Evolutionary conservation across 2,797 vertebrate species (phyloP), one percentile per base, ranked within the genome.

Genomic region (Gorsachius magnificus): DNA sequence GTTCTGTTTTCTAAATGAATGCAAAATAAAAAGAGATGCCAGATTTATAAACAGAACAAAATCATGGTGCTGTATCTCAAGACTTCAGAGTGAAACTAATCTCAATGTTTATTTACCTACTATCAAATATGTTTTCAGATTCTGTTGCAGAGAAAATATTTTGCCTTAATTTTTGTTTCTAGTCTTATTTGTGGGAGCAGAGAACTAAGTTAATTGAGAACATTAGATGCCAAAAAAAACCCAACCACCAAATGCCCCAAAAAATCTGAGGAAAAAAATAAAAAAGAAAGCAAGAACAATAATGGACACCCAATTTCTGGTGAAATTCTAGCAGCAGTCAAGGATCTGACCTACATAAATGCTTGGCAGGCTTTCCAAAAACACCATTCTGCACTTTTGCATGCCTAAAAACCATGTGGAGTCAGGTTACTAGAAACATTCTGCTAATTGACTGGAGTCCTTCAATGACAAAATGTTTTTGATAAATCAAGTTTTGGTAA

Each of bases 121-220:
- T 92, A 13, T 83, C 35, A 65, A 41, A 66, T 31, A 25, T 20
- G 21, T 80, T 74, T 91, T 85, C 53, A n/a, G 33, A 77, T 61
- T 87, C 54, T 64, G 33, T 92, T 89, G 46, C 57, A 26, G 19
- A 89, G n/a, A 79, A 89, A 61, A 38, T 80, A 43, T 64, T 91
- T 94, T 94, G 77, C 90, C 82, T 96, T 95, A n/a, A n/a, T 84
- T 92, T 92, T 82, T 91, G 7, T 0, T 84, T 93, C 64, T 64
- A 78, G 36, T 78, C 35, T 64, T 79, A 66, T 17, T 94, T 87
- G 51, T 31, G 66, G 50, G 56, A 93, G 41, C 50, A 58, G 26
- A n/a, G 33, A 87, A 41, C 21, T 64, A 43, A 81, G 24, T 80
- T 83, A 60, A 45, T 2, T 58, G 63, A 66, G 51, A 70, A 15